Evolutionary conservation across 2,888 invertebrate species (phyloP), one percentile per base, ranked within the genome.

Genomic region (Perizoma flavofasciatum): DNA sequence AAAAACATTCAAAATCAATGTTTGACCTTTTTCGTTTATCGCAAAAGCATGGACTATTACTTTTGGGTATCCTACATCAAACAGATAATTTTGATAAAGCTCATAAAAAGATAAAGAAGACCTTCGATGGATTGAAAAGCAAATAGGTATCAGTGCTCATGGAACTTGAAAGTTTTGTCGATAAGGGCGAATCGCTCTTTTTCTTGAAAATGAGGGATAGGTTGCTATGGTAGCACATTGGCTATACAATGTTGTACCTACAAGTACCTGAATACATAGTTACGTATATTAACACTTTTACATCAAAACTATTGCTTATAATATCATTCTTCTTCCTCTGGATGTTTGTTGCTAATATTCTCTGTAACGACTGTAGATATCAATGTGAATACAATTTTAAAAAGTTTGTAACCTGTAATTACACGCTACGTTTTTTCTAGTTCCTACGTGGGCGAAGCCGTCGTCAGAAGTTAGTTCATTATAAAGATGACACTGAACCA

Each of bases 131-230:
- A 78, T 79, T 74, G 75, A 74, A 75, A 74, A 70, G 74, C 71
- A 77, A 80, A 78, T 79, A 79, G 68, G 72, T 71, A 73, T 62
- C 64, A 52, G 55, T 75, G 75, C 66, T 72, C 73, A 73, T 56
- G 67, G 73, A 75, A 76, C 74, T 77, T 70, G 78, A 79, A 78
- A 78, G 75, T 74, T 74, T 72, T 77, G 70, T 76, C 77, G 78
- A 79, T 79, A 78, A 77, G 75, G 67, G 71, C 70, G 71, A 73
- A 69, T 69, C 68, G 68, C 70, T 69, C 71, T 67, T 49, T 52
- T 68, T 58, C 72, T 75, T 71, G 71, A 75, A 75, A 75, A 72
- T 74, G 72, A 67, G 65, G 69, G 76, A 77, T 73, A 70, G 73
- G 72, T 63, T 65, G 53, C 56, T 57, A 65, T 53, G 53, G 53